Base-by-base conservation (phyloP, 2,888 invertebrate genomes). In the Tenthredo distinguenda region DNA sequence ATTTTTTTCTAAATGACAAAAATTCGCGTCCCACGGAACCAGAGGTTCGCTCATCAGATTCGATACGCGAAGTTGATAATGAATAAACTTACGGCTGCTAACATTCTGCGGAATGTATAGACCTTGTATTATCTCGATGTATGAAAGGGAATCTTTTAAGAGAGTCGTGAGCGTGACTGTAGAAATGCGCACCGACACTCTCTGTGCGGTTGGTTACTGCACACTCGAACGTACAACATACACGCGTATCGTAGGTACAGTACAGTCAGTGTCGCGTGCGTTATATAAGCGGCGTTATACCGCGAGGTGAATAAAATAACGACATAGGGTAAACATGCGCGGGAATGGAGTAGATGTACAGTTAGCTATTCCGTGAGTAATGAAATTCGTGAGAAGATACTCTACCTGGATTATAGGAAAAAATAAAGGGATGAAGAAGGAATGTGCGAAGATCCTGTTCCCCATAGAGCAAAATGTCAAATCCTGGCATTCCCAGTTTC, bases 151-250 rank as follows among this genome's bases (percentile, higher is more conserved):
- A 43, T 74, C 72, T 74, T 62, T 31, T 43, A 74, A 74, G 43
- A 74, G 72, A 74, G 43, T 74, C 72, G 26, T 74, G 50, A 81
- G 81, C 62, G 62, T 58, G 62, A 81, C 81, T 62, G 37, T 81
- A 62, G 37, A 81, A 81, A 77, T 77, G 55, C 21, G 31, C 34
- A 77, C 77, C 34, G 12, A 77, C 55, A 77, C 55, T 77, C 77
- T 77, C 34, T 55, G 31, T 34, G 55, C 31, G 50, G 50, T 77
- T 15, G 34, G 77, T 77, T 34, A 55, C 26, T 68, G 18, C 34
- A 68, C 34, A 68, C 68, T 68, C 18, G 68, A 31, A 65, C 65
- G 34, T 68, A 26, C n/a, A 55, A 55, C 40, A 26, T 76, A 47
- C 21, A 47, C 21, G 26, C 6, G 37, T 15, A 15, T 55, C 21